Base-by-base conservation (phyloP, 2,797 vertebrate species). In the Molothrus aeneus region DNA sequence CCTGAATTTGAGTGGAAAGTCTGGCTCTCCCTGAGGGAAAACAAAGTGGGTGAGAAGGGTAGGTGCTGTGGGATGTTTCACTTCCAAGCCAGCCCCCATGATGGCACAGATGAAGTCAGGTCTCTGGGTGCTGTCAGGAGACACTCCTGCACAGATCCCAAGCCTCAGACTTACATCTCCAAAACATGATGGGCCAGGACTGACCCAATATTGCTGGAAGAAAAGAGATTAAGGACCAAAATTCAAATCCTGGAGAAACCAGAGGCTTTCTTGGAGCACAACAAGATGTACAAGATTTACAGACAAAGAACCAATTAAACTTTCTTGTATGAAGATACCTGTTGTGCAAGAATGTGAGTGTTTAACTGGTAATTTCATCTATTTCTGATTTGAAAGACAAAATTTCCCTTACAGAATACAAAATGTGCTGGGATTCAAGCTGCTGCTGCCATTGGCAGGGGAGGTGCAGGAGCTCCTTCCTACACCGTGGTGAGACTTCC, bases 51-150 rank as follows among this genome's bases (percentile, higher is more conserved):
- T 4, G 25, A 57, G 59, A 70, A 45, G 25, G 28, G 38, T 47
- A 69, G 47, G 21, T 53, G 47, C 48, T 66, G 43, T 19, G 15
- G 20, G 31, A 31, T 29, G 31, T 42, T 89, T 34, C 11, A 50
- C 17, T 68, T 65, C 38, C 54, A 29, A 72, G 87, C 13, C 0
- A 1, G 17, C 11, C 17, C 28, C 69, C 5, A 3, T 0, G 0
- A 70, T 6, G 26, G n/a, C 45, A n/a, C 16, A 45, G 28, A 22
- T 54, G 16, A 63, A 69, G 31, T 38, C 54, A 72, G 47, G 43
- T 61, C 65, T 63, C 69, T 8, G 13, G 32, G 6, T 34, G 29
- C 34, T 42, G 17, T 15, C 47, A 60, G 48, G 77, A 90, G 22
- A 66, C 13, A 38, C 7, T 63, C 15, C 56, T 48, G 53, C 13